Evolutionary conservation across 64 coral and sea anemone species (phyloP), one percentile per base, ranked within the genome.

Genomic region (Stichodactyla helianthus): DNA sequence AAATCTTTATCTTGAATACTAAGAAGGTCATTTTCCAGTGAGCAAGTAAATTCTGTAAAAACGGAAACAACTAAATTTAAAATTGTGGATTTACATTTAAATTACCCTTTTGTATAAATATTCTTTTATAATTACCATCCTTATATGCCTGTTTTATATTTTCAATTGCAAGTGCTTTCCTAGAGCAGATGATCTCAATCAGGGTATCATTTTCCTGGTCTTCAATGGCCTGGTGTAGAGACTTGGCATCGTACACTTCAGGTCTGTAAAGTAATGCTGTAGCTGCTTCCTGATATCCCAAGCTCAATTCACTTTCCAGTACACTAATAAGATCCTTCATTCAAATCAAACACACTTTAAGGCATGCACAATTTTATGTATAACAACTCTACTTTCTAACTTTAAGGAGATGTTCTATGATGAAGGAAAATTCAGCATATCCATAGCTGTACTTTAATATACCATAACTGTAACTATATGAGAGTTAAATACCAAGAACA

Each of bases 181-280:
- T 92, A n/a, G 90, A 92, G 44, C 63, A 68, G 28, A 92, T 92
- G 13, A 92, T 87, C 6, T 85, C 79, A 52, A 71, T 79, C n/a
- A 92, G 15, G 5, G 90, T 82, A 26, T 87, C 77, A 79, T 76
- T 82, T 82, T 92, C 85, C 6, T 87, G 22, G 51, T 71, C 77
- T 74, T 92, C 31, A 59, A 92, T 87, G 7, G 90, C 90, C 9
- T 92, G 52, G 35, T 82, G 52, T 55, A 92, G 86, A 67, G 90
- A 92, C 52, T 57, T 86, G 11, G 79, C 59, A 22, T 87, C 84
- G 57, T 87, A 92, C 8, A 62, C 77, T 35, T 61, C 89, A 51
- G 89, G 89, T 85, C 54, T 27, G 17, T 83, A 64, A 13, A 90
- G 70, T 53, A 90, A 79, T 16, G 71, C 89, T 50, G 74, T 27